Conservation (phyloP, 2,888 invertebrate genomes). For the Euplexia lucipara region DNA sequence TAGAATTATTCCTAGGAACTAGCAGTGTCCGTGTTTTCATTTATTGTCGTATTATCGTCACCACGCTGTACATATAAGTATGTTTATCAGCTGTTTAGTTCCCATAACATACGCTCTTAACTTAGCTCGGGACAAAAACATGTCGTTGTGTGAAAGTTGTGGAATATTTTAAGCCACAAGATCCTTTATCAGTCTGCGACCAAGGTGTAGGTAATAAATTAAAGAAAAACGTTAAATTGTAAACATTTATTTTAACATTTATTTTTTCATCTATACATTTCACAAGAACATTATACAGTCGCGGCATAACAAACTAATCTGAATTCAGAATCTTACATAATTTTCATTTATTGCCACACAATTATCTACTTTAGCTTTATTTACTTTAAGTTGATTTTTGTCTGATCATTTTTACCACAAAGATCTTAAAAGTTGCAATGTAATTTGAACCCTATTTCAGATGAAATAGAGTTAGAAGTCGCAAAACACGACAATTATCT, state of each 20-base stretch:
- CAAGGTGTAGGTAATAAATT: not conserved
- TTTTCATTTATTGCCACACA: not conserved
- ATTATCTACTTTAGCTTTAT: not conserved
- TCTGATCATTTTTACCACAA: not conserved
- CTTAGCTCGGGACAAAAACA: too few relatives aligned
- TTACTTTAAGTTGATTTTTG: not conserved
- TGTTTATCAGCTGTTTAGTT: too few relatives aligned
- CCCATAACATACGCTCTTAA: too few relatives aligned
- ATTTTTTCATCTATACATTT: conserved; percentile 39
- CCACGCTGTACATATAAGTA: too few relatives aligned
- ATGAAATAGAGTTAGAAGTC: too few relatives aligned
- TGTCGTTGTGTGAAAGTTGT: too few relatives aligned
- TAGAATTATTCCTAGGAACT: too few relatives aligned
- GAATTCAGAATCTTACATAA: conserved; percentile 10
- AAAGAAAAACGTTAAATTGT: conserved; percentile 11
- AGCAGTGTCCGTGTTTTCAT: too few relatives aligned
- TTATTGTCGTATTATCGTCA: too few relatives aligned
- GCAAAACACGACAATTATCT: conserved; percentile 1
- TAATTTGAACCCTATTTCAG: conserved; percentile 9
- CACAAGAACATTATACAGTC: conserved; percentile 37
- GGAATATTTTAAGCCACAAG: too few relatives aligned
- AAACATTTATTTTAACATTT: conserved; percentile 61
- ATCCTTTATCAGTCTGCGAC: too few relatives aligned
- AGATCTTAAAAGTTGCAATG: not conserved
- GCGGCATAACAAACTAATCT: conserved; percentile 9